phyloP scores from a whole-genome alignment of 2,888 invertebrate species.

The Euphydryas editha region DNA sequence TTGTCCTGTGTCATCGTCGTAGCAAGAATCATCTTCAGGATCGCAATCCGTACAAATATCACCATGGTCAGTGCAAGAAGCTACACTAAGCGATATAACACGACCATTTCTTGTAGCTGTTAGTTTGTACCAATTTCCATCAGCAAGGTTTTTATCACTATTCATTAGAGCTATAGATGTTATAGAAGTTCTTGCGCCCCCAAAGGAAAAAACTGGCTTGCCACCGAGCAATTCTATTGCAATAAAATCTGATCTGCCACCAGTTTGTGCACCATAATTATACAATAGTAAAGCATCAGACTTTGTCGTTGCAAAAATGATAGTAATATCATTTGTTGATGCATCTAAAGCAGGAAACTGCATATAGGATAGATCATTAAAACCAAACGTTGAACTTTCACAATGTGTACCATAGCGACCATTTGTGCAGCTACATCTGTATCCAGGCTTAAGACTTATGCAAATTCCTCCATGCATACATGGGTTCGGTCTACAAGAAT shows the following conservation, averaged over 20 bases:
- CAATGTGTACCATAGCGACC: conserved; percentile 96
- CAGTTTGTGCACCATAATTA: conserved; percentile 94
- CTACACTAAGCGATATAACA: conserved; percentile 92
- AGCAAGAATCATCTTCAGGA: conserved; percentile 92
- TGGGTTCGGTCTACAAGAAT: conserved; percentile 96
- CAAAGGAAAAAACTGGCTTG: conserved; percentile 94
- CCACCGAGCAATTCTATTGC: conserved; percentile 95
- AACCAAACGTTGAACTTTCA: conserved; percentile 95
- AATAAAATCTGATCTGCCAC: conserved; percentile 95
- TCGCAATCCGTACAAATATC: conserved; percentile 93
- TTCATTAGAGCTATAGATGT: conserved; percentile 89
- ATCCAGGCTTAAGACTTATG: conserved; percentile 93
- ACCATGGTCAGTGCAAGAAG: conserved; percentile 92
- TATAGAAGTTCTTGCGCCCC: conserved; percentile 94
- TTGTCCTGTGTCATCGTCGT: conserved; percentile 93
- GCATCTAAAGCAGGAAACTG: conserved; percentile 93
- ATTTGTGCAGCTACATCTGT: conserved; percentile 92
- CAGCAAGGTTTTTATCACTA: conserved; percentile 87
- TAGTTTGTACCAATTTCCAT: conserved; percentile 96
- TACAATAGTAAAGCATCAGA: conserved; percentile 94
- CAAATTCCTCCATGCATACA: conserved; percentile 95
- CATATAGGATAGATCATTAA: conserved; percentile 95
- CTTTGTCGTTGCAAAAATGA: conserved; percentile 95
- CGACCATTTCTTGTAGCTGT: conserved; percentile 95
- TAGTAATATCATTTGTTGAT: conserved; percentile 94